Conservation (phyloP, 2,888 invertebrate species). For the Napeogenes sylphis region DNA sequence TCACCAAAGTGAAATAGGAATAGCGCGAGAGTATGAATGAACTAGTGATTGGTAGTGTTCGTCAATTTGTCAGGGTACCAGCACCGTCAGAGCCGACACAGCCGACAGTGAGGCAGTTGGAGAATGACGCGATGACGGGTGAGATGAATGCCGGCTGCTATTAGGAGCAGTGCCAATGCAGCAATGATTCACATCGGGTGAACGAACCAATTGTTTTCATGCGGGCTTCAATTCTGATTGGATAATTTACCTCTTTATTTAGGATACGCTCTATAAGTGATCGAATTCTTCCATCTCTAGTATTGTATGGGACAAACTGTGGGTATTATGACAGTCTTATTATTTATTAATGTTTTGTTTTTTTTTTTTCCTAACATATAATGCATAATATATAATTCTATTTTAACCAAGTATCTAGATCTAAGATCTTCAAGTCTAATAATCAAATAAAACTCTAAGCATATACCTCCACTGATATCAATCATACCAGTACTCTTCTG, state of each 20-base stretch:
- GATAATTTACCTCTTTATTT: constrained; percentile 40
- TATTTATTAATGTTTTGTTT: too few species aligned
- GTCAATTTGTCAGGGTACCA: constrained; percentile 71
- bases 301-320: background rate
- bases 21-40: constrained; percentile 27
- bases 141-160: constrained; percentile 71
- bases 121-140: constrained; percentile 72
- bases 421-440: too few species aligned
- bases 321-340: too few species aligned
- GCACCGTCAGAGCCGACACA: constrained; percentile 64
- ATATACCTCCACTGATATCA: too few species aligned
- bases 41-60: constrained; percentile 40
- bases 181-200: constrained; percentile 69
- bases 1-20: constrained; percentile 3
- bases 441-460: too few species aligned
- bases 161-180: constrained; percentile 73
- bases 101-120: constrained; percentile 47
- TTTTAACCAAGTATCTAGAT: too few species aligned
- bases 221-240: constrained; percentile 65
- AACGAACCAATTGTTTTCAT: constrained; percentile 74
- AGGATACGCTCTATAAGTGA: background rate
- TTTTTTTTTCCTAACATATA: too few species aligned
- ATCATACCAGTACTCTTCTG: background rate
- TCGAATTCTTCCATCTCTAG: background rate
- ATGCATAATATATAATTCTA: too few species aligned